Base-by-base conservation (phyloP, 2,797 vertebrate species). In the Dromococcyx pavoninus region DNA sequence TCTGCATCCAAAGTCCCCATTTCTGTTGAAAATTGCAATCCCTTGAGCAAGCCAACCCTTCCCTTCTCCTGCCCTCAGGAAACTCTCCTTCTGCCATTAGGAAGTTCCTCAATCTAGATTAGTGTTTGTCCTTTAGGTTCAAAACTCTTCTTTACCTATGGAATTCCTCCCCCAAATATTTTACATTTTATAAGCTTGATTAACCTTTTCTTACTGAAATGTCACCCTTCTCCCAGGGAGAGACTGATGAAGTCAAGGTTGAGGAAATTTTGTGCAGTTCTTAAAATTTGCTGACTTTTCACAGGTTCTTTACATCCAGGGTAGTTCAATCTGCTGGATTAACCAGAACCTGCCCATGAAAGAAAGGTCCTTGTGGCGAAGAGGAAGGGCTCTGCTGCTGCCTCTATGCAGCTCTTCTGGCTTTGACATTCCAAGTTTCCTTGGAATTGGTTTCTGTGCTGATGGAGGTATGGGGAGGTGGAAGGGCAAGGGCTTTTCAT, bases 351-450 rank as follows among this genome's bases (percentile, higher is more conserved):
- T 75, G 13, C 16, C 46, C 18, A 7, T 23, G 51, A 48, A 67
- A 62, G 57, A 33, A 74, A 58, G 35, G 32, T n/a, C 10, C 1
- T 2, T 11, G 14, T 62, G 41, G 24, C 0, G 2, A 61, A 66
- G 37, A 17, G 11, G 28, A 39, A 22, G 5, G 27, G 4, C 10
- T 35, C 9, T 39, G 33, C 44, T 78, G 62, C 16, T 50, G 24
- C 35, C 9, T 46, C 46, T 37, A 30, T 53, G 37, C 23, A 11
- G 32, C 11, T 65, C 8, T 11, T 11, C 57, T 10, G 41, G 22
- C 12, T 37, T 30, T 1, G 5, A 3, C 13, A 1, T 0, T 19
- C 56, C 27, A 51, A 4, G 1, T 16, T 61, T 48, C 37, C 16
- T 24, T 54, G 50, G 39, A 46, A 21, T 1, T 48, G 22, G 17